Percentiles rank a stretch among this genome's conserved stretches.
Conservation (phyloP, 2,113 vertebrate genomes). For the Tragelaphus imberbis region DNA sequence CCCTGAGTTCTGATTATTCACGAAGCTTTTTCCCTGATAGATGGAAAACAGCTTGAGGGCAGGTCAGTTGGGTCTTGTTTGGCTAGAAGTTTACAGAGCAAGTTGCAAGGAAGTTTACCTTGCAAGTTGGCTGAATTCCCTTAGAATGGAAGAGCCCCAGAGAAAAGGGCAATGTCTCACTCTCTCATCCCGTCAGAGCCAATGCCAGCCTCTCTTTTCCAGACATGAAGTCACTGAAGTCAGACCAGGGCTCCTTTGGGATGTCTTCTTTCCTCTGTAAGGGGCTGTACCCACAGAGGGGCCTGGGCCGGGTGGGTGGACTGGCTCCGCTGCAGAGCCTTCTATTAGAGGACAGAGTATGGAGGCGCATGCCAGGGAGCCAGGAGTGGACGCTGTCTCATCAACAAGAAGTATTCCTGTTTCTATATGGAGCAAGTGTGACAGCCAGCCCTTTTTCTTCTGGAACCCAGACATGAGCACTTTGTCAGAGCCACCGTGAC, state of each 20-base stretch:
- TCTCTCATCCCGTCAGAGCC: background rate
- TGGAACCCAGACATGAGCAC: background rate
- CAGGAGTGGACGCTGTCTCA: background rate
- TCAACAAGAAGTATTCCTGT: background rate
- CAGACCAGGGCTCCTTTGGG: background rate
- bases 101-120: background rate
- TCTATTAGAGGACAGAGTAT: background rate
- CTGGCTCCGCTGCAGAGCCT: background rate
- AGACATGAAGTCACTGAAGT: background rate
- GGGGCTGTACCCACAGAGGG: background rate
- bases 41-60: background rate
- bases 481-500: conserved; percentile 29
- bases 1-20: background rate
- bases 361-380: background rate
- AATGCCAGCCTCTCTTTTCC: background rate
- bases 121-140: background rate
- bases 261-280: background rate
- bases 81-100: background rate
- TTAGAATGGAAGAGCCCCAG: background rate
- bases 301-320: background rate
- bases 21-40: background rate
- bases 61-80: background rate
- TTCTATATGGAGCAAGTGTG: conserved; percentile 28
- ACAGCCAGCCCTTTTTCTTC: conserved; percentile 26
- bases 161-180: background rate